Evolutionary conservation across 2,888 invertebrate genomes (phyloP).

Genomic region (Fabriciana adippe): DNA sequence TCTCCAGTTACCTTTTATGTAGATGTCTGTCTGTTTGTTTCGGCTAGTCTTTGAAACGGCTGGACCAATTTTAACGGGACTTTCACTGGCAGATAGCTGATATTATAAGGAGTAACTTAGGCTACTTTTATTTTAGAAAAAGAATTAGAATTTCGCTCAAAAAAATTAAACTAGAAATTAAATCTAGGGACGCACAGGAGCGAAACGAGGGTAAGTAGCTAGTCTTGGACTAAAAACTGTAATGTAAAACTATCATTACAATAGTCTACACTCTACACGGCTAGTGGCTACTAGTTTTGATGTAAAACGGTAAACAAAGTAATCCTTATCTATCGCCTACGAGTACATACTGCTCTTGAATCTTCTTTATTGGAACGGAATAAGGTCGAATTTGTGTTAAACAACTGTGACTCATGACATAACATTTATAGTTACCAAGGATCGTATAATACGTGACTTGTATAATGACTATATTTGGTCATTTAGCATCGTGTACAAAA

Average conservation of each 20-base stretch:
- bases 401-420: constrained; percentile 58
- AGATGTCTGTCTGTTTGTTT: no score
- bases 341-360: constrained; percentile 49
- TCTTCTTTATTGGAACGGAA: constrained; percentile 42
- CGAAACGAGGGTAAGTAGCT: no score
- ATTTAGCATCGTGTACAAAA: constrained; percentile 56
- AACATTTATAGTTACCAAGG: constrained; percentile 54
- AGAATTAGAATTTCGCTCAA: no score
- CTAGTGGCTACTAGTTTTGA: neutral
- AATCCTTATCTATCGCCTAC: constrained; percentile 64
- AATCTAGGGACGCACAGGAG: no score
- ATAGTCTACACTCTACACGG: neutral
- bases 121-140: no score
- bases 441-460: constrained; percentile 56
- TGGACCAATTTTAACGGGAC: no score
- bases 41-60: no score
- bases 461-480: constrained; percentile 60
- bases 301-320: constrained; percentile 43
- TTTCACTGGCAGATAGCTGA: no score
- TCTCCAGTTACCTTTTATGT: no score
- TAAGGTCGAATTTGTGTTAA: constrained; percentile 50
- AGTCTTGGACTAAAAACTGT: neutral
- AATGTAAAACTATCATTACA: neutral
- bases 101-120: no score
- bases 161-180: no score